A percentile compares a stretch with the other conserved stretches of the same genome.
Evolutionary conservation across 2,113 vertebrate species (phyloP).

Genomic region (Paracanthobrama guichenoti): DNA sequence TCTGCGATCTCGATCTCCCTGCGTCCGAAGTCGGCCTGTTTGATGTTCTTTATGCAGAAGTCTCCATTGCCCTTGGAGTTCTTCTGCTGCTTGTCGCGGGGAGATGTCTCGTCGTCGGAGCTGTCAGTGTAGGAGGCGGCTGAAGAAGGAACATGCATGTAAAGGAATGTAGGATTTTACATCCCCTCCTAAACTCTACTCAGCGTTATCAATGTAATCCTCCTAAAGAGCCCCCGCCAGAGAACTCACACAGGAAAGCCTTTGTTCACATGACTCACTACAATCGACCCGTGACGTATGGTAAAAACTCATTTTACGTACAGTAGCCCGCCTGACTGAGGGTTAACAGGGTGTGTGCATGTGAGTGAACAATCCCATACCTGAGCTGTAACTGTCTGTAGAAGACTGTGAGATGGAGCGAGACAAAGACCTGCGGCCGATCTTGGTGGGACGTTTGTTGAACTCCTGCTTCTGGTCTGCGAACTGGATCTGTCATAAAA

Average conservation of each 20-base stretch:
- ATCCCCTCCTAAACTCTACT: not conserved
- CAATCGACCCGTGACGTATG: not conserved
- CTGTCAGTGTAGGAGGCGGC: conserved; percentile 99
- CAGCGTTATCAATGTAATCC: not conserved
- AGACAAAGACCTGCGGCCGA: conserved; percentile 93
- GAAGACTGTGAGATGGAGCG: conserved; percentile 99
- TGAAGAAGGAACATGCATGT: conserved; percentile 59
- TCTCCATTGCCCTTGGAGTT: conserved; percentile 94
- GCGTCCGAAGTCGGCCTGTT: conserved; percentile 95
- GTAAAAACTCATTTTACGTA: not conserved
- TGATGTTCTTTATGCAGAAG: conserved; percentile 99
- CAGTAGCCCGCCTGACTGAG: not conserved
- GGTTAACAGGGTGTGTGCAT: not conserved
- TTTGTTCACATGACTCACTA: not conserved
- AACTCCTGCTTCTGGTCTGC: conserved; percentile 99
- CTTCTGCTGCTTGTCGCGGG: conserved; percentile 97
- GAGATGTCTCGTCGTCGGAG: conserved; percentile 97
- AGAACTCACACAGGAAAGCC: conserved; percentile 4
- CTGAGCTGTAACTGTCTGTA: conserved; percentile 98
- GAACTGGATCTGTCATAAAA: conserved; percentile 90
- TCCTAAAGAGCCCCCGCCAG: not conserved
- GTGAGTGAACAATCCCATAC: conserved; percentile 67
- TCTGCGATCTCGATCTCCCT: conserved; percentile 98
- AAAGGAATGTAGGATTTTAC: not conserved
- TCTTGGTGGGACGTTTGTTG: conserved; percentile 96